Conservation (phyloP, 1,140 invertebrate genomes). For the Macrosteles quadrilineatus region DNA sequence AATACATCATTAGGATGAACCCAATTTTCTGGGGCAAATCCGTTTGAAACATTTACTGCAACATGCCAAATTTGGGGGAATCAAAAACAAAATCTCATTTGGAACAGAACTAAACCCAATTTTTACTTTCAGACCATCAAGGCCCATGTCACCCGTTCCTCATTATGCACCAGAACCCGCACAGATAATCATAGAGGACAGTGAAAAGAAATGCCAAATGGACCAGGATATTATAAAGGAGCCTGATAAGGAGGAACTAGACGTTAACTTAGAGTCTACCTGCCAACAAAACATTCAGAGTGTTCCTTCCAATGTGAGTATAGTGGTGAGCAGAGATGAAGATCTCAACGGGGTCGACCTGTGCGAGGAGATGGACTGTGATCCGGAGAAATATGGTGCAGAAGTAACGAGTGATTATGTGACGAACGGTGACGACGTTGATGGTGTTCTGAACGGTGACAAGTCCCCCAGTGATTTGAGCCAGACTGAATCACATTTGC, state of each 20-base stretch:
- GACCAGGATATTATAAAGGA: neutral
- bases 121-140: constrained; percentile 62
- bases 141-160: constrained; percentile 78
- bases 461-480: neutral
- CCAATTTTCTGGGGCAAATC: too few relatives aligned
- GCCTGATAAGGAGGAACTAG: constrained; percentile 45
- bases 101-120: too few relatives aligned
- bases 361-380: constrained; percentile 1
- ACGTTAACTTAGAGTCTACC: constrained; percentile 49
- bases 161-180: constrained; percentile 47
- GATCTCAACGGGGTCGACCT: neutral
- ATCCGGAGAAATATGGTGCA: too few relatives aligned
- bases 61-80: too few relatives aligned
- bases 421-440: neutral
- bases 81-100: too few relatives aligned
- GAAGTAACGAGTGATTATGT: too few relatives aligned
- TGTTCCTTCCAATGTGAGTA: neutral
- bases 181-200: neutral
- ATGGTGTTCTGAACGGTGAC: neutral
- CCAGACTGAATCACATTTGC: constrained; percentile 46
- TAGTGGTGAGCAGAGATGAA: neutral
- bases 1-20: too few relatives aligned
- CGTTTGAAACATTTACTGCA: too few relatives aligned
- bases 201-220: neutral
- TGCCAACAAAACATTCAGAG: constrained; percentile 28